Evolutionary conservation across 1,140 invertebrate species (phyloP).

Genomic region (Plectrocnemia conspersa): DNA sequence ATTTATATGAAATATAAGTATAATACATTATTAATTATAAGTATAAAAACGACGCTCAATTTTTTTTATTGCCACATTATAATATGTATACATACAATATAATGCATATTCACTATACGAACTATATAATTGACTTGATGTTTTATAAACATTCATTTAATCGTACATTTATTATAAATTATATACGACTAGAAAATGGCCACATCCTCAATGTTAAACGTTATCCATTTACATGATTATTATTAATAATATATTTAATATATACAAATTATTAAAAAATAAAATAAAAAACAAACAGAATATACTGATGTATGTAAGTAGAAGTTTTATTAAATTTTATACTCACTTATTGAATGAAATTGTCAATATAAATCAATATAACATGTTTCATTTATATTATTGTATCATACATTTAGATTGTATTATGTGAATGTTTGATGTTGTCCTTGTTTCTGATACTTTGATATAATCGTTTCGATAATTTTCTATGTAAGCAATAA

Average conservation of each 20-base stretch:
- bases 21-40: too few species aligned
- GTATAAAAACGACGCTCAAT: too few species aligned
- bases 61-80: background rate
- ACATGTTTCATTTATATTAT: too few species aligned
- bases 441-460: too few species aligned
- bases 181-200: background rate
- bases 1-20: too few species aligned
- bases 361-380: too few species aligned
- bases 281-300: conserved; percentile 10
- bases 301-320: conserved; percentile 25
- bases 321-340: conserved; percentile 31
- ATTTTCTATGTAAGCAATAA: too few species aligned
- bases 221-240: conserved; percentile 10
- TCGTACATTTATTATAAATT: background rate
- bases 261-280: background rate
- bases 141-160: too few species aligned
- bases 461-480: too few species aligned
- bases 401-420: too few species aligned
- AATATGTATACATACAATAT: background rate
- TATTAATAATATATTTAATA: conserved; percentile 2
- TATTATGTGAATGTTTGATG: too few species aligned
- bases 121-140: too few species aligned
- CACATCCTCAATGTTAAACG: conserved; percentile 8
- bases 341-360: conserved; percentile 26
- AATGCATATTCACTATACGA: background rate